Percentiles rank a stretch among this genome's conserved stretches.
These are phyloP conservation scores for Piscicola geometra DNA, from an alignment of 2,888 invertebrate species.

Conservation along the genomic window DNA sequence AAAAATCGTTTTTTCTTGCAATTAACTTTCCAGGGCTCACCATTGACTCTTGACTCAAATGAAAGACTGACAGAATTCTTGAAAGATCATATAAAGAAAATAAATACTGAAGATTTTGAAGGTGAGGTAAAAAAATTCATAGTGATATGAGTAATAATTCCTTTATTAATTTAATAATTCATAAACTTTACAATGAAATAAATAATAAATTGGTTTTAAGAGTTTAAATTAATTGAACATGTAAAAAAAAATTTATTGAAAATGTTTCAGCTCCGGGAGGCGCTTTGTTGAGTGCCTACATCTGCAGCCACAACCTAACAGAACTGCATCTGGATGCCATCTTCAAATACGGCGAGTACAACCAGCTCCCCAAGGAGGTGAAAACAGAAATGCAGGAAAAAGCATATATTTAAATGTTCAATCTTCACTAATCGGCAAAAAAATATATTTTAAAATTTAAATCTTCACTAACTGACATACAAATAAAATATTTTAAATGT, in stretches of 20 bases:
- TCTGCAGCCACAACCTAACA: conserved; percentile 54
- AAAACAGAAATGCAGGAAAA: not conserved
- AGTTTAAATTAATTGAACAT: too few species aligned
- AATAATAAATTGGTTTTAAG: not conserved
- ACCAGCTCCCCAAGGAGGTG: conserved; percentile 56
- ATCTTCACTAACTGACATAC: too few species aligned
- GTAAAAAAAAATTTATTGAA: too few species aligned
- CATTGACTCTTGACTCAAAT: not conserved
- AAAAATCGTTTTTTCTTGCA: too few species aligned
- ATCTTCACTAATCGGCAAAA: too few species aligned
- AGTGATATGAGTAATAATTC: not conserved
- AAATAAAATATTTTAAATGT: too few species aligned
- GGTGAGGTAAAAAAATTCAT: not conserved
- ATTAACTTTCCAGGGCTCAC: not conserved
- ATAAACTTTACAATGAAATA: not conserved
- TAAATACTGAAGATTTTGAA: not conserved
- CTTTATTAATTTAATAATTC: not conserved
- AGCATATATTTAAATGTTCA: not conserved
- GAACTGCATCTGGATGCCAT: conserved; percentile 58
- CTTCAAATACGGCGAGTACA: conserved; percentile 56
- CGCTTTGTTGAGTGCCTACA: conserved; percentile 51
- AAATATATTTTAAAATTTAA: too few species aligned
- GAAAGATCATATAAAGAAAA: not conserved
- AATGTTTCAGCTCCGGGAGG: conserved; percentile 42
- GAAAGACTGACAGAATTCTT: not conserved